phyloP scores from a whole-genome alignment of 2,797 vertebrate species.

The Coilia nasus region DNA sequence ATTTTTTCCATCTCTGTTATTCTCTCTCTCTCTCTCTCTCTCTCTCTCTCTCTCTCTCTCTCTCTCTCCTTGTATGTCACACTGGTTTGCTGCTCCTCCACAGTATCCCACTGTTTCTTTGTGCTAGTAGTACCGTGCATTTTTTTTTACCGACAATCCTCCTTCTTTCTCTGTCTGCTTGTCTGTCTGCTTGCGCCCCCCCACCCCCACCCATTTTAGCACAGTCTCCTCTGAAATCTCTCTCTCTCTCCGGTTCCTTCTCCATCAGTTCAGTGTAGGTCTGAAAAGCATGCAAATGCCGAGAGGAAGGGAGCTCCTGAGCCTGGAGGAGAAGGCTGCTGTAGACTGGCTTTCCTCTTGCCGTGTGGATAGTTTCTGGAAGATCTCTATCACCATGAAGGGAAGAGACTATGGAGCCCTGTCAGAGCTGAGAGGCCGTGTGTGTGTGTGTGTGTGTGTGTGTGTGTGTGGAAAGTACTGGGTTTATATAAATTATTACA shows the following conservation, averaged over 20 bases:
- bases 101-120: too few relatives aligned
- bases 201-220: too few relatives aligned
- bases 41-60: not conserved
- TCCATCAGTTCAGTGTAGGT: not conserved
- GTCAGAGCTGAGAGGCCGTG: slow-evolving; percentile 36
- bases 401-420: slow-evolving; percentile 54
- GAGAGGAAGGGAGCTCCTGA: not conserved
- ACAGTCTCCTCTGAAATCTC: too few relatives aligned
- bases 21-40: not conserved
- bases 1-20: not conserved
- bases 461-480: not conserved
- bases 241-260: not conserved
- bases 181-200: too few relatives aligned
- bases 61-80: too few relatives aligned
- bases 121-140: too few relatives aligned
- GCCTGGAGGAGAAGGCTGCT: not conserved
- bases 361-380: not conserved
- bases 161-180: too few relatives aligned
- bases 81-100: too few relatives aligned
- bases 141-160: too few relatives aligned
- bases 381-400: slow-evolving; percentile 39
- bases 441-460: slow-evolving; percentile 5
- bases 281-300: slow-evolving; percentile 4
- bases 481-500: too few relatives aligned
- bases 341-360: not conserved